Evolutionary conservation across 2,113 vertebrate species (phyloP).

Genomic region (Otus sunia): DNA sequence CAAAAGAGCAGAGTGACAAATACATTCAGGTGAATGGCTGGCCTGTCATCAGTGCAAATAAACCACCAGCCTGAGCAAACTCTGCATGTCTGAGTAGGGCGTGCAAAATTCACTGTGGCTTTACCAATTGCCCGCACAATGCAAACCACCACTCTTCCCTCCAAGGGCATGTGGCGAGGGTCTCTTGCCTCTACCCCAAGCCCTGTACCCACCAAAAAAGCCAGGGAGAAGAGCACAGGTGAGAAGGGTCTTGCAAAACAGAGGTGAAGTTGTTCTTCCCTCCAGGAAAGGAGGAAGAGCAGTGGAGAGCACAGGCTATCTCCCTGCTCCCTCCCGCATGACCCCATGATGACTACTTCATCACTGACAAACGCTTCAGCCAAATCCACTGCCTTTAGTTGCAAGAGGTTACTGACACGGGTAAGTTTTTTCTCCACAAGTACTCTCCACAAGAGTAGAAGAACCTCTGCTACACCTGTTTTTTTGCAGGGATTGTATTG

Average conservation of each 20-base stretch:
- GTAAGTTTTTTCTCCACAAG: neutral
- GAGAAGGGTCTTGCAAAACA: neutral
- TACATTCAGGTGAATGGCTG: neutral
- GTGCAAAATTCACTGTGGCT: neutral
- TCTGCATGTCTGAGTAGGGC: neutral
- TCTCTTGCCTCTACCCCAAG: neutral
- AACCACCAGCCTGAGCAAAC: neutral
- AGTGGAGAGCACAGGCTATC: neutral
- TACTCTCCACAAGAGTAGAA: neutral
- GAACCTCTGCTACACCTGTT: neutral
- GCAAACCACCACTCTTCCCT: neutral
- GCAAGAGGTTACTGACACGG: neutral
- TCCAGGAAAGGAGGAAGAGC: neutral
- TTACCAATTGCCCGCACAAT: neutral
- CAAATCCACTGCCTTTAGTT: neutral
- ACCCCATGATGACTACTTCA: neutral
- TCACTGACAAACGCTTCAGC: neutral
- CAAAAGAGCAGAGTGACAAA: neutral
- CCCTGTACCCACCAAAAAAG: neutral
- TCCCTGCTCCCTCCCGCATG: neutral
- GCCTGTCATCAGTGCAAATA: neutral
- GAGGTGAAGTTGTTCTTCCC: neutral
- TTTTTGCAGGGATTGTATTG: neutral
- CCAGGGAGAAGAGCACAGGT: neutral
- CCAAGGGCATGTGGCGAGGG: rapidly evolving